These are phyloP conservation scores for Endotricha flammealis DNA, from an alignment of 2,888 invertebrate species.

Conservation along the genomic window DNA sequence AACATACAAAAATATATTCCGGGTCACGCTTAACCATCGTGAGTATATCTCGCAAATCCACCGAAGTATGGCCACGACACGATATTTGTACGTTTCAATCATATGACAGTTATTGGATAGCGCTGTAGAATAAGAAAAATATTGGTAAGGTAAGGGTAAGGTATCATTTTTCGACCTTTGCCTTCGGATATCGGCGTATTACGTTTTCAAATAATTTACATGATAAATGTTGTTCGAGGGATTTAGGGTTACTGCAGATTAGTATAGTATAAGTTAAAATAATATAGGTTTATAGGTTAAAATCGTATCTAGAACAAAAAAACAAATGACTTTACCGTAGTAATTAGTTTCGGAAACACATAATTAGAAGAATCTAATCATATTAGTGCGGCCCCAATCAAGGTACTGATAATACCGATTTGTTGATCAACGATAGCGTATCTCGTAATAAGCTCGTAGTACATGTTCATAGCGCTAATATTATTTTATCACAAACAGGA, in stretches of 20 bases:
- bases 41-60: neutral
- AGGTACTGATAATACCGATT: conserved; percentile 4
- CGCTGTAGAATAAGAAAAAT: neutral
- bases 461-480: neutral
- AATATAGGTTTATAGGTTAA: too few relatives aligned
- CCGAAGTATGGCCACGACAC: neutral
- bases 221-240: too few relatives aligned
- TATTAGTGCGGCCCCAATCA: conserved; percentile 3
- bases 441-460: conserved; percentile 6
- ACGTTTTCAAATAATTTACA: too few relatives aligned
- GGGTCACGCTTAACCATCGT: neutral
- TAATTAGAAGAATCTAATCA: conserved; percentile 1
- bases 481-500: neutral
- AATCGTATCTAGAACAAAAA: too few relatives aligned
- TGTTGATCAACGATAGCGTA: conserved; percentile 4
- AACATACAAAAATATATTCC: neutral
- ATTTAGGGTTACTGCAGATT: too few relatives aligned
- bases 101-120: neutral
- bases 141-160: neutral
- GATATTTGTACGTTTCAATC: neutral
- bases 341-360: neutral
- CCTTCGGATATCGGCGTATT: neutral
- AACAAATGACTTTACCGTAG: too few relatives aligned
- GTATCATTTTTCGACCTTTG: neutral
- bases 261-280: too few relatives aligned